A percentile compares a stretch with the other conserved stretches of the same genome.
Conservation (phyloP, 2,888 invertebrate species). For the Aleiodes leptofemur region DNA sequence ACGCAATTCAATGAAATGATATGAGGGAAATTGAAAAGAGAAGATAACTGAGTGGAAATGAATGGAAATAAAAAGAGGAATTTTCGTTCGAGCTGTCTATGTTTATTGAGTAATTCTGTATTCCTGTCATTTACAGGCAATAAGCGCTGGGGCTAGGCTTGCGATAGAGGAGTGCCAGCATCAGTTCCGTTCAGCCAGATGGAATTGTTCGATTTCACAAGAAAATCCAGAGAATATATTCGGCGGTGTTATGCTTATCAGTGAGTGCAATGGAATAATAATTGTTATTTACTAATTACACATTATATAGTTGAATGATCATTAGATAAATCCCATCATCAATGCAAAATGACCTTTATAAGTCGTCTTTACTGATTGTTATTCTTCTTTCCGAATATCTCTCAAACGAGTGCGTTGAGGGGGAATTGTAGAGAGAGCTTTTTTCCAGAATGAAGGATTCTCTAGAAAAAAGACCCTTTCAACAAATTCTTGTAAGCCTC, state of each 20-base stretch:
- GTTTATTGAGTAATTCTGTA: slow-evolving; percentile 31
- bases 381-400: no score
- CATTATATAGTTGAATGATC: no score
- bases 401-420: no score
- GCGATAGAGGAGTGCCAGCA: slow-evolving; percentile 93
- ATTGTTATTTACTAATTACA: no score
- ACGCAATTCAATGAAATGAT: slow-evolving; percentile 3
- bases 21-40: slow-evolving; percentile 17
- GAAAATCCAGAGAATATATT: slow-evolving; percentile 86
- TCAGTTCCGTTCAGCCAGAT: slow-evolving; percentile 90
- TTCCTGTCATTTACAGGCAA: slow-evolving; percentile 79
- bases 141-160: slow-evolving; percentile 87
- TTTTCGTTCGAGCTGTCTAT: background rate
- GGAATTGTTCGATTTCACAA: slow-evolving; percentile 91
- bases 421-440: no score
- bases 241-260: slow-evolving; percentile 88
- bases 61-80: slow-evolving; percentile 2
- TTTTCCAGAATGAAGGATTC: no score
- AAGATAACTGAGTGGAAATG: slow-evolving; percentile 1
- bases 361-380: no score
- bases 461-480: background rate
- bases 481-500: background rate
- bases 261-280: slow-evolving; percentile 79
- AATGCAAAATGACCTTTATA: no score
- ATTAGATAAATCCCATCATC: no score